Conservation (phyloP, 2,888 invertebrate species). For the Empis stercorea region DNA sequence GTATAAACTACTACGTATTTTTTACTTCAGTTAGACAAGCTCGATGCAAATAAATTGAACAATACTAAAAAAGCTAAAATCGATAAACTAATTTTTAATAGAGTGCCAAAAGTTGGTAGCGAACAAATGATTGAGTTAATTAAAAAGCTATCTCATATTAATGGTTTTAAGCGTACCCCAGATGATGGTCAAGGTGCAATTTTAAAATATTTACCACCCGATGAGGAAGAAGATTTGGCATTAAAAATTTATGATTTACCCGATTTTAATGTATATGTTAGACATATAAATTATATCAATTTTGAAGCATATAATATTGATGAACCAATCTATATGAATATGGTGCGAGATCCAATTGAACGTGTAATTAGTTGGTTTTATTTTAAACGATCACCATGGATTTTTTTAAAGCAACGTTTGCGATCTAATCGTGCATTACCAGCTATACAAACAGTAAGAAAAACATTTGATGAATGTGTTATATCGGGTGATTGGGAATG, state of each 20-base stretch:
- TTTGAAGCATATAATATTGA: conserved; percentile 63
- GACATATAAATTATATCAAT: conserved; percentile 78
- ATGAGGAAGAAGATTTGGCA: neutral
- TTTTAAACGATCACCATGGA: conserved; percentile 76
- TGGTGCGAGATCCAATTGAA: conserved; percentile 79
- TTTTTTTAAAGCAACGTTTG: conserved; percentile 51
- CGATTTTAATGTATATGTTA: conserved; percentile 49
- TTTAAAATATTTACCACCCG: neutral
- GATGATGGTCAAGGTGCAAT: neutral
- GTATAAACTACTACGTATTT: too few relatives aligned
- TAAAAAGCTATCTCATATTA: conserved; percentile 45
- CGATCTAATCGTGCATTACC: conserved; percentile 67
- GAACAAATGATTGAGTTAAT: conserved; percentile 75
- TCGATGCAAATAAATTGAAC: conserved; percentile 56
- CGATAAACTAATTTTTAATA: conserved; percentile 48
- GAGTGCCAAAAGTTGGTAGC: conserved; percentile 47
- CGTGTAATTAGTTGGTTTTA: conserved; percentile 85
- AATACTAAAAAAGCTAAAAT: conserved; percentile 58
- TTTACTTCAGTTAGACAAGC: conserved; percentile 34
- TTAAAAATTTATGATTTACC: neutral
- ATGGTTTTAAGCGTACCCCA: conserved; percentile 40
- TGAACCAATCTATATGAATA: conserved; percentile 75
- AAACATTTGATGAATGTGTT: conserved; percentile 76
- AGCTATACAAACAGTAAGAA: conserved; percentile 63
- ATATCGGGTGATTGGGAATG: conserved; percentile 67